A percentile compares a stretch with the other conserved stretches of the same genome.
Conservation (phyloP, 2,797 vertebrate genomes). For the Lates japonicus region DNA sequence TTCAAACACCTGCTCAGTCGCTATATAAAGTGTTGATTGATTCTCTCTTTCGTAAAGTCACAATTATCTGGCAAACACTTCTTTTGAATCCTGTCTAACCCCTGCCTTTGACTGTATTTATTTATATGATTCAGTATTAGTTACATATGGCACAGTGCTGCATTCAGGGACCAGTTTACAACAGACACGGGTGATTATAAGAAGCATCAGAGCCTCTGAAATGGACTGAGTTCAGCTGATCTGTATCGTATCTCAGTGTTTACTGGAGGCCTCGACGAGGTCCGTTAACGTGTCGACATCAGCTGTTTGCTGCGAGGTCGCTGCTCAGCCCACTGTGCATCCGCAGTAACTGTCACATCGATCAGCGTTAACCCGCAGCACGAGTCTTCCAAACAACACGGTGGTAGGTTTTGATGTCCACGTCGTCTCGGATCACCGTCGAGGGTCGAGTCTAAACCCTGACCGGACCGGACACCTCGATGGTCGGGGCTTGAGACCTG, state of each 20-base stretch:
- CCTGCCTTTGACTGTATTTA: background rate
- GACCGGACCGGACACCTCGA: conserved; percentile 5
- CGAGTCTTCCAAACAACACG: background rate
- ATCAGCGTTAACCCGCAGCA: conserved; percentile 24
- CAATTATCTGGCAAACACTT: background rate
- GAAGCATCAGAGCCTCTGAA: background rate
- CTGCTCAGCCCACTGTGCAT: conserved; percentile 22
- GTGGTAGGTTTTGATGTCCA: conserved; percentile 34
- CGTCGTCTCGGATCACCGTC: conserved; percentile 30
- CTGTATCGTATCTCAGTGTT: background rate
- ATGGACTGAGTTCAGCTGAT: background rate
- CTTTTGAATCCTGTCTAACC: background rate
- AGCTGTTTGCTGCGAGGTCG: conserved; percentile 45
- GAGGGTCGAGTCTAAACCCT: conserved; percentile 29
- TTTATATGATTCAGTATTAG: background rate
- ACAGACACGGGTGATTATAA: background rate
- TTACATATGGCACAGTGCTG: background rate
- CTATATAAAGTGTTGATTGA: background rate
- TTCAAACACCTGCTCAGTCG: background rate
- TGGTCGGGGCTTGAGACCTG: background rate
- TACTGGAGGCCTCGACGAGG: background rate
- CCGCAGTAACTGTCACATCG: conserved; percentile 50
- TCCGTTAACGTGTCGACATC: conserved; percentile 45
- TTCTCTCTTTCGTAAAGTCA: background rate
- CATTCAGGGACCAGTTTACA: background rate